Base-by-base conservation (phyloP, 2,797 vertebrate genomes). In the Sphenopsis melanotis region DNA sequence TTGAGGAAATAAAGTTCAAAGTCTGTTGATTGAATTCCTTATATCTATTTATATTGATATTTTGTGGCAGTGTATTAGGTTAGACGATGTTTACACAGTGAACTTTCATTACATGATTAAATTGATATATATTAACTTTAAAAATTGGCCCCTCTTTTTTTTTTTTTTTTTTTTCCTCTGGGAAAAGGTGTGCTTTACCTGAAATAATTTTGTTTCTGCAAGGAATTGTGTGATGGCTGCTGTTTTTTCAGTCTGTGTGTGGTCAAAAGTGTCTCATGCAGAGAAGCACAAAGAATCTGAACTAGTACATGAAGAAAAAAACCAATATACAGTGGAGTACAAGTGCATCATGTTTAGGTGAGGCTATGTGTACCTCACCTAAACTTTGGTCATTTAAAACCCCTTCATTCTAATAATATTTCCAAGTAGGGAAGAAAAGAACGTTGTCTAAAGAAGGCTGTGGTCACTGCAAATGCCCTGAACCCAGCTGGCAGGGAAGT, bases 1-100 rank as follows among this genome's bases (percentile, higher is more conserved):
- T 78, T n/a, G 34, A 57, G 34, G 72, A 94, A 94, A 82, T 55
- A n/a, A 89, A 53, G 12, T 49, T 89, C 30, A 29, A 55, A 64
- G 15, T 11, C 39, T 11, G 24, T 21, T 70, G 27, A 46, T 66
- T 68, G 47, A 16, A 60, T 88, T 78, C 57, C 34, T 71, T 68
- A 0, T 39, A 15, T 75, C 18, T 78, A 9, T 76, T 89, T 47
- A 49, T 39, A 53, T 12, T 64, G 55, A 17, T 57, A 57, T 87
- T 75, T 79, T 55, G 12, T 87, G 22, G 12, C 53, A 47, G 23
- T 23, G 15, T 22, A 5, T 66, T 53, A 34, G 8, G 9, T 46
- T 60, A 32, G 74, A 52, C 30, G 8, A 37, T 41, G 83, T 88
- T 65, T 71, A 52, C 0, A 0, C 19, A 20, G 23, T 65, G 44